phyloP scores from a whole-genome alignment of 2,113 vertebrate species.

The Marmota flaviventris region DNA sequence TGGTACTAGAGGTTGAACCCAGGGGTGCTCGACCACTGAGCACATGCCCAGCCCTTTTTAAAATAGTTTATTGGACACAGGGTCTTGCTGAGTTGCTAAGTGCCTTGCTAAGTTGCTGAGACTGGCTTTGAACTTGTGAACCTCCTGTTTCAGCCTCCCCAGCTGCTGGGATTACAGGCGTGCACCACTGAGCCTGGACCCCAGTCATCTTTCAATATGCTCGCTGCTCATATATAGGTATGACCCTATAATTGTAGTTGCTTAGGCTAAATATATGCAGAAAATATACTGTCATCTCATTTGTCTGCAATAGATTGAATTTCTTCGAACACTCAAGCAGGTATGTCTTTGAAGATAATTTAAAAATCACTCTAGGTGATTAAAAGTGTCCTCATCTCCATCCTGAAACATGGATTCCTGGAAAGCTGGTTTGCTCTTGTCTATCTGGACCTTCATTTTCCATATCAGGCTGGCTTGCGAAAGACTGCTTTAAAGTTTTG shows the following conservation, averaged over 20 bases:
- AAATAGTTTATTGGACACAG: too few relatives aligned
- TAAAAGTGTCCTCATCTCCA: slow-evolving; percentile 56
- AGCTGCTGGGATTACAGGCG: too few relatives aligned
- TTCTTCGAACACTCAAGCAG: slow-evolving; percentile 56
- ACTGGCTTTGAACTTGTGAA: too few relatives aligned
- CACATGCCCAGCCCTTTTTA: too few relatives aligned
- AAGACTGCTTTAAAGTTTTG: background rate
- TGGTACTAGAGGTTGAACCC: too few relatives aligned
- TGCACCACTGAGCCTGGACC: background rate
- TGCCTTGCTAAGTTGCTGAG: too few relatives aligned
- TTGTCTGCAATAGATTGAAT: slow-evolving; percentile 63
- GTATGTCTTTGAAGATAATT: slow-evolving; percentile 73
- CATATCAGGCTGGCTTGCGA: slow-evolving; percentile 43
- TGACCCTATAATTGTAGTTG: slow-evolving; percentile 44
- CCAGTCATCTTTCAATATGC: background rate
- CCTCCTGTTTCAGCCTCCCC: too few relatives aligned
- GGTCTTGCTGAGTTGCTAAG: too few relatives aligned
- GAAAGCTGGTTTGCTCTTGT: slow-evolving; percentile 28
- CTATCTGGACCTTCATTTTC: slow-evolving; percentile 49
- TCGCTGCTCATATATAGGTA: background rate
- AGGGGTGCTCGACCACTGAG: too few relatives aligned
- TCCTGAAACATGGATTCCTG: slow-evolving; percentile 68
- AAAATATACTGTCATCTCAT: slow-evolving; percentile 66
- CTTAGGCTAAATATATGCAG: slow-evolving; percentile 49
- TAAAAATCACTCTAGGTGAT: slow-evolving; percentile 64